These are phyloP conservation scores for Serilophus lunatus DNA, from an alignment of 2,113 vertebrate species.

Conservation along the genomic window DNA sequence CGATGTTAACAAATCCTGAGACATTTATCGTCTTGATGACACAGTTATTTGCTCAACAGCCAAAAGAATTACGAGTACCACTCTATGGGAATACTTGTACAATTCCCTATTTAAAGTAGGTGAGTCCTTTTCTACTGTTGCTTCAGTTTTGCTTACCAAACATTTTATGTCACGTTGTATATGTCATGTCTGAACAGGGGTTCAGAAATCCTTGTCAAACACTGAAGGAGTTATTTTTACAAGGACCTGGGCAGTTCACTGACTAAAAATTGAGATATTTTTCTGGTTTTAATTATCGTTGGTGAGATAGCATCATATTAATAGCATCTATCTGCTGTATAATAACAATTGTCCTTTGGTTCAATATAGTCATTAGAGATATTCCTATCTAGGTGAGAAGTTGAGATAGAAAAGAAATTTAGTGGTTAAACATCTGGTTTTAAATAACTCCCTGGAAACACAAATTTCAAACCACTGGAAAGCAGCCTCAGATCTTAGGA, in stretches of 20 bases:
- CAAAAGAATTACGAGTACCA: not conserved
- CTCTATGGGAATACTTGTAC: not conserved
- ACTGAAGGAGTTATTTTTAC: not conserved
- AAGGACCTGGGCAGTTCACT: not conserved
- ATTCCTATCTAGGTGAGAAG: not conserved
- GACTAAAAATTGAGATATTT: not conserved
- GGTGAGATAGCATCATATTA: not conserved
- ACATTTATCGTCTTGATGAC: not conserved
- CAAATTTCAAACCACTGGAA: conserved; percentile 20
- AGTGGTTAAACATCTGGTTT: conserved; percentile 15
- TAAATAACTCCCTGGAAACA: conserved; percentile 12
- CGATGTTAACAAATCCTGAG: not conserved
- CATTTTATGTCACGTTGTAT: not conserved
- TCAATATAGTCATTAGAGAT: not conserved
- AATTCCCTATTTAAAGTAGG: not conserved
- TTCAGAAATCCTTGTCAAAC: not conserved
- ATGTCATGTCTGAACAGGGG: too few relatives aligned
- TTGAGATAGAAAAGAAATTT: not conserved
- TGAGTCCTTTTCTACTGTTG: not conserved
- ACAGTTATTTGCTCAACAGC: not conserved
- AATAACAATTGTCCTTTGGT: not conserved
- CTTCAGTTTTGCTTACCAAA: not conserved
- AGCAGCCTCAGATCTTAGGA: not conserved
- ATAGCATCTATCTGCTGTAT: not conserved
- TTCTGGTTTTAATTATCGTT: not conserved